Conservation (phyloP, 2,797 vertebrate genomes). For the Gymnoscopelus braueri region DNA sequence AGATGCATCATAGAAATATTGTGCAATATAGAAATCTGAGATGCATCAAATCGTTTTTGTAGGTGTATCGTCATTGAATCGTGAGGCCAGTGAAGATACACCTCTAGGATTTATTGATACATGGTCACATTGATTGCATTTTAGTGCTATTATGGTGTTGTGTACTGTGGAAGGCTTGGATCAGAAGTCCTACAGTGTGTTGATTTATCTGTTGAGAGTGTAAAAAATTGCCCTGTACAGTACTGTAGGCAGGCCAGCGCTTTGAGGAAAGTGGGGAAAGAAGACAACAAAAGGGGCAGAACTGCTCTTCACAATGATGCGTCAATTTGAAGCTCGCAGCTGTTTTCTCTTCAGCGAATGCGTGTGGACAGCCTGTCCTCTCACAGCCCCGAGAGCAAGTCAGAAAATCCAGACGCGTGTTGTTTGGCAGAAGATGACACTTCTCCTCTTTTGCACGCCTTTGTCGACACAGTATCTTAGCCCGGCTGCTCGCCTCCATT, state of each 20-base stretch:
- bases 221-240: too few relatives aligned
- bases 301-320: constrained; percentile 57
- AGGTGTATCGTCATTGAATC: too few relatives aligned
- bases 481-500: constrained; percentile 6
- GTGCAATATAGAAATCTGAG: too few relatives aligned
- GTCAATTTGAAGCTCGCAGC: constrained; percentile 71
- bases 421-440: constrained; percentile 35
- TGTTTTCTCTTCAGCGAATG: constrained; percentile 64
- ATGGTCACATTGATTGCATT: too few relatives aligned
- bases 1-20: too few relatives aligned
- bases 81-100: too few relatives aligned
- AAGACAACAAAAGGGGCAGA: constrained; percentile 69
- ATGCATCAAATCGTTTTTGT: too few relatives aligned
- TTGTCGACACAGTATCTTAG: constrained; percentile 24
- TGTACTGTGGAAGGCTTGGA: too few relatives aligned
- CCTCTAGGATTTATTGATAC: too few relatives aligned
- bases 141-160: too few relatives aligned
- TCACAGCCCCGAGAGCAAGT: constrained; percentile 43
- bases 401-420: constrained; percentile 29
- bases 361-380: constrained; percentile 39
- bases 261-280: constrained; percentile 60
- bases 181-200: too few relatives aligned
- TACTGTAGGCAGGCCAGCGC: constrained; percentile 60
- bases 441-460: constrained; percentile 40
- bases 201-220: too few relatives aligned